Percentiles rank a stretch among this genome's conserved stretches.
These are phyloP conservation scores for Anagrus nilaparvatae DNA, from an alignment of 1,140 invertebrate genomes.

Conservation along the genomic window DNA sequence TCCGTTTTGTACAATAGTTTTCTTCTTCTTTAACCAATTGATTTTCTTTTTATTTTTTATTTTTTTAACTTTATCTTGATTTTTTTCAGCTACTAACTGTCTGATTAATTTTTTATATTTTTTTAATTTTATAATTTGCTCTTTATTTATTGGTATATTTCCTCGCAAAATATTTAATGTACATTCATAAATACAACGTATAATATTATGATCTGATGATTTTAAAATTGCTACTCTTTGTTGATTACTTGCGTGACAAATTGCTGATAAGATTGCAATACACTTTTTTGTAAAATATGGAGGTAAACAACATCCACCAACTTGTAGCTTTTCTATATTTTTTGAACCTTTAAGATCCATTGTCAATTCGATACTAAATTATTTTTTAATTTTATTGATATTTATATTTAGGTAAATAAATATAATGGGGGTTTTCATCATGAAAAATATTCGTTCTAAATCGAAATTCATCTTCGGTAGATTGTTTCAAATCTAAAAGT, in stretches of 20 bases:
- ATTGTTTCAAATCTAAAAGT: constrained; percentile 29
- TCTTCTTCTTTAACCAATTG: constrained; percentile 1
- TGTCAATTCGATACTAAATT: not conserved
- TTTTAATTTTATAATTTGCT: not conserved
- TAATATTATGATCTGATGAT: constrained; percentile 8
- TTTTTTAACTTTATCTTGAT: no score
- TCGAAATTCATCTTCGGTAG: constrained; percentile 23
- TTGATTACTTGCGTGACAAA: constrained; percentile 3
- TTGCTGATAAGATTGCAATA: not conserved
- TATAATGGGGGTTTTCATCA: constrained; percentile 6
- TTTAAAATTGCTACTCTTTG: constrained; percentile 12
- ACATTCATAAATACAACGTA: constrained; percentile 19
- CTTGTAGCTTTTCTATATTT: no score
- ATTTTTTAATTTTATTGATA: constrained; percentile 7
- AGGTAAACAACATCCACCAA: no score
- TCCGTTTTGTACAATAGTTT: constrained; percentile 2
- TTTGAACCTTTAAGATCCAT: no score
- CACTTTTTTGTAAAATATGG: constrained; percentile 5
- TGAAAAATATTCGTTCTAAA: constrained; percentile 21
- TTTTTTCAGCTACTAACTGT: not conserved
- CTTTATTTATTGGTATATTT: no score
- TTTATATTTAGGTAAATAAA: constrained; percentile 15
- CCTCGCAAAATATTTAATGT: constrained; percentile 15
- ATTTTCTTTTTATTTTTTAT: no score
- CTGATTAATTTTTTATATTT: not conserved